Base-by-base conservation (phyloP, 1,140 invertebrate species). In the Gryon sp. region DNA sequence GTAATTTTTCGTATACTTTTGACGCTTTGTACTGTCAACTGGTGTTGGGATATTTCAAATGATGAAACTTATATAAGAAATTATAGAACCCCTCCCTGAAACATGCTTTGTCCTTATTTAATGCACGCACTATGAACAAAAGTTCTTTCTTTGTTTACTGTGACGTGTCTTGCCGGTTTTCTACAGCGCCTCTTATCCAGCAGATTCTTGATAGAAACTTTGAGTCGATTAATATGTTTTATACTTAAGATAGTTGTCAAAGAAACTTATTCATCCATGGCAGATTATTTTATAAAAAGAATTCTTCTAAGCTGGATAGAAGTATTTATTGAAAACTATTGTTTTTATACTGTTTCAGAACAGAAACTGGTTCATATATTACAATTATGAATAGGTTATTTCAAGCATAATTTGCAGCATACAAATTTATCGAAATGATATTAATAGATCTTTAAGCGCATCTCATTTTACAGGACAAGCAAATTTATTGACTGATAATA, bases 1-100 rank as follows among this genome's bases (percentile, higher is more conserved):
- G 28, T 8, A 36, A 52, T 36, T 20, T 52, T 14, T 36, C n/a
- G 2, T 0, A 16, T 36, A 36, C 11, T 32, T 22, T 32, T 22
- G 46, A 52, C 28, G 11, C 28, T 52, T 36, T 52, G 15, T 11
- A 34, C 28, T 20, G 22, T 52, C 46, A 52, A 52, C 46, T 52
- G 46, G 16, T 52, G 46, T 2, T 30, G 20, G 9, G n/a, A n/a
- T n/a, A n/a, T n/a, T n/a, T n/a, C n/a, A n/a, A n/a, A n/a, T n/a
- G n/a, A n/a, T n/a, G 18, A 7, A 52, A 34, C 46, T 36, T 34
- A 32, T 52, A 36, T 52, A 36, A 52, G 28, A 34, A 52, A 22
- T 36, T 52, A 32, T 5, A 18, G 12, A 32, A 6, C 46, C 46
- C 46, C 46, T 14, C n/a, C 9, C 14, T 9, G 8, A 11, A 2